Base-by-base conservation (phyloP, 2,888 invertebrate species). In the Exocentrus adspersus region DNA sequence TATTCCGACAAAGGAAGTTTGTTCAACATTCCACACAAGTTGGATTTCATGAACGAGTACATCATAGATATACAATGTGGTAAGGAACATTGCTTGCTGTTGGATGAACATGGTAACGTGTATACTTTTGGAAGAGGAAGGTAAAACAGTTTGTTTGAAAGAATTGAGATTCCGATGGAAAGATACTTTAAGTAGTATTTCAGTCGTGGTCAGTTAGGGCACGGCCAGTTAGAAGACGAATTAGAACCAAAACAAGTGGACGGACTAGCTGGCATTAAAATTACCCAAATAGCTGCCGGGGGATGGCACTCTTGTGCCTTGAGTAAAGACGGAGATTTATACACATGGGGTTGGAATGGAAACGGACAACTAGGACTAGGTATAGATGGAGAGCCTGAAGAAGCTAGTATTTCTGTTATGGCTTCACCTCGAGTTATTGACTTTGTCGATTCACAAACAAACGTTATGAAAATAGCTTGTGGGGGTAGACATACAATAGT, bases 261-360 rank as follows among this genome's bases (percentile, higher is more conserved):
- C 73, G 91, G 89, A 43, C 83, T 97, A 43, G 88, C 90, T 43
- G 95, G 95, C 10, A 84, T 96, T 16, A 87, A 86, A 77, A 88
- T 95, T 60, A 81, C 82, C 0, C 84, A 87, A 75, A 89, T 96
- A 56, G 86, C 90, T 48, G 90, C 92, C 37, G 94, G 93, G 5
- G 94, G 94, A 7, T 97, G 95, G 95, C 95, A 96, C 80, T 91
- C 90, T 57, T 87, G 90, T 53, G 94, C 91, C 7, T 79, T 95
- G 5, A 93, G 93, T 71, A 86, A 87, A 75, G 87, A 86, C 80
- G 95, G 94, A 10, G 95, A 95, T 79, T 77, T 95, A 0, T 97
- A 95, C 78, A 86, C 88, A 1, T 97, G 97, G 96, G 97, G 97
- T 5, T 95, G 93, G 91, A 97, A 97, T 82, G 89, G 91, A 66